A percentile compares a stretch with the other conserved stretches of the same genome.
Conservation (phyloP, 2,113 vertebrate genomes). For the Salvelinus fontinalis region DNA sequence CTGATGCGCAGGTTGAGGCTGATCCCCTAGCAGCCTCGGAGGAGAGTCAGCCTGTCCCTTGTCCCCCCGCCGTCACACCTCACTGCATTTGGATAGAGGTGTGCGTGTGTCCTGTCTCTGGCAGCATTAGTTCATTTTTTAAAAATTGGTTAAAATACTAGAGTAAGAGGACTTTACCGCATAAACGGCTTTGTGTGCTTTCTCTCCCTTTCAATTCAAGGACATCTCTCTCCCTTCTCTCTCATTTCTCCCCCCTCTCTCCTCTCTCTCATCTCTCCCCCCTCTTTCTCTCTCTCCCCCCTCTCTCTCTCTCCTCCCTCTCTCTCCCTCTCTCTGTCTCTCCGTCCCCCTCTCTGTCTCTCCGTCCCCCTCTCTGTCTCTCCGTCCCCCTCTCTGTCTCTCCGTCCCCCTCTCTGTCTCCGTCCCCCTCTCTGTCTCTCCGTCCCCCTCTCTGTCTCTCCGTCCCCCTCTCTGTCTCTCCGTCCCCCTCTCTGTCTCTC, state of each 20-base stretch:
- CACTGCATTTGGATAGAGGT: constrained; percentile 97
- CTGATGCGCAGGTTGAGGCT: constrained; percentile 85
- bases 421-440: too few relatives aligned
- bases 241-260: too few relatives aligned
- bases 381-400: background rate
- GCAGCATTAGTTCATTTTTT: too few relatives aligned
- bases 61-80: constrained; percentile 89
- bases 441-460: too few relatives aligned
- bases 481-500: too few relatives aligned
- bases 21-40: constrained; percentile 95
- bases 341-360: too few relatives aligned
- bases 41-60: constrained; percentile 90
- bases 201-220: too few relatives aligned
- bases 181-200: background rate
- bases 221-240: background rate
- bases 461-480: too few relatives aligned
- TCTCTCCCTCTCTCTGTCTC: too few relatives aligned
- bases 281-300: too few relatives aligned
- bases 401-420: background rate
- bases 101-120: background rate
- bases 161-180: background rate
- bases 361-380: too few relatives aligned
- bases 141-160: background rate
- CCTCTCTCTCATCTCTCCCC: too few relatives aligned
- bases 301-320: background rate